A percentile compares a stretch with the other conserved stretches of the same genome.
These are phyloP conservation scores for Papilio polyxenes DNA, from an alignment of 1,140 invertebrate genomes.

Conservation along the genomic window DNA sequence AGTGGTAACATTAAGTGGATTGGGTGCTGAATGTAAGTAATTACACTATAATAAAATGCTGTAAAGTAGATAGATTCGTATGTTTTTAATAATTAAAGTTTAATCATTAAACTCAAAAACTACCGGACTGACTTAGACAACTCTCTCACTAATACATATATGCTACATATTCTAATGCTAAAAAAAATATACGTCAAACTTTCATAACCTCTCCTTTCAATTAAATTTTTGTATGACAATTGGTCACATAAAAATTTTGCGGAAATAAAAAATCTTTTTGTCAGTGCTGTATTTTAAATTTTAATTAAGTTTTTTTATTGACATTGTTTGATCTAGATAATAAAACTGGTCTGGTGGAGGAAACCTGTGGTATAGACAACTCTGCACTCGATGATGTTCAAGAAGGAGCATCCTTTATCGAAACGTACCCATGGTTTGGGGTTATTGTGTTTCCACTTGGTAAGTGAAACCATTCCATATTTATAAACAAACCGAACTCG, in stretches of 20 bases:
- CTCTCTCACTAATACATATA: background rate
- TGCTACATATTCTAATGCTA: background rate
- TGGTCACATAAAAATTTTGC: too few relatives aligned
- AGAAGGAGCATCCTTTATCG: slow-evolving; percentile 40
- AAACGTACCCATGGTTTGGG: slow-evolving; percentile 50
- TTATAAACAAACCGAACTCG: slow-evolving; percentile 32
- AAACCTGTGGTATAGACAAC: slow-evolving; percentile 45
- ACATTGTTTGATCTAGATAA: background rate
- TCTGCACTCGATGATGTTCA: slow-evolving; percentile 39
- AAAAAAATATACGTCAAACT: too few relatives aligned
- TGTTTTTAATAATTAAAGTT: background rate
- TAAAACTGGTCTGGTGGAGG: background rate
- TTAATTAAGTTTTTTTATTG: background rate
- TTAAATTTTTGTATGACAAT: too few relatives aligned
- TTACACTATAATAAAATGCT: background rate
- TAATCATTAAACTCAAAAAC: background rate
- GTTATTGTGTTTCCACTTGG: slow-evolving; percentile 43
- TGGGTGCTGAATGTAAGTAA: background rate
- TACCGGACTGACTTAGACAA: background rate
- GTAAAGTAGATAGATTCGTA: background rate
- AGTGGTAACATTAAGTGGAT: slow-evolving; percentile 2
- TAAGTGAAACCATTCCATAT: slow-evolving; percentile 31
- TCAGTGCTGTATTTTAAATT: background rate
- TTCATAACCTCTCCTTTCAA: too few relatives aligned
- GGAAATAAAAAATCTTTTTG: background rate